A percentile compares a stretch with the other conserved stretches of the same genome.
Conservation (phyloP, 2,888 invertebrate species). For the Hololepta plana region DNA sequence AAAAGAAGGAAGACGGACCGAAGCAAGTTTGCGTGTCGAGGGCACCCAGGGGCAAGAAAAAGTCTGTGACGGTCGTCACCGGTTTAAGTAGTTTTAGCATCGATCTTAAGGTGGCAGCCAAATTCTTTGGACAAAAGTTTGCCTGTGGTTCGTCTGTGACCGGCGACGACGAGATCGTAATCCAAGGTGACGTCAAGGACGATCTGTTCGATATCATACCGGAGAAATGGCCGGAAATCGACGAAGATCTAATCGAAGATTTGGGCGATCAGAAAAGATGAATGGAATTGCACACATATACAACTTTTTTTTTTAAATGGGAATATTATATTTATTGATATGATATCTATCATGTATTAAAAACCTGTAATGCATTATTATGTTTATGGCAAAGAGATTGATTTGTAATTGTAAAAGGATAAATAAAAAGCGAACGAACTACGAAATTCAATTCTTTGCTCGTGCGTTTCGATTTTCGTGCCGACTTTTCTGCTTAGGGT, state of each 20-base stretch:
- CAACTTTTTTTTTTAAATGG: too few species aligned
- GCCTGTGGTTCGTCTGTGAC: slow-evolving; percentile 99
- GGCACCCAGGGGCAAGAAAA: slow-evolving; percentile 94
- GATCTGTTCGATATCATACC: slow-evolving; percentile 95
- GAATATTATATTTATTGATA: too few species aligned
- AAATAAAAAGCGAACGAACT: too few species aligned
- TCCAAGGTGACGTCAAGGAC: slow-evolving; percentile 98
- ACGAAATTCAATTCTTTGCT: too few species aligned
- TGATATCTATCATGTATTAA: too few species aligned
- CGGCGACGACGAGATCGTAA: slow-evolving; percentile 97
- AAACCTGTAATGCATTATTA: too few species aligned
- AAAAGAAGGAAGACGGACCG: slow-evolving; percentile 83
- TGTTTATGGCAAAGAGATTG: too few species aligned
- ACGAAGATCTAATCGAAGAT: slow-evolving; percentile 84
- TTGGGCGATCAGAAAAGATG: slow-evolving; percentile 84
- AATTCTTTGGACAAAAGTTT: slow-evolving; percentile 94
- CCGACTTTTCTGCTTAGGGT: too few species aligned
- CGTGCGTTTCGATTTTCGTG: too few species aligned
- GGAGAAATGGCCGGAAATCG: slow-evolving; percentile 96
- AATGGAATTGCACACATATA: too few species aligned
- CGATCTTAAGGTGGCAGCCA: slow-evolving; percentile 93
- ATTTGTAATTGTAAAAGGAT: too few species aligned
- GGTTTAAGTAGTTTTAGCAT: slow-evolving; percentile 95
- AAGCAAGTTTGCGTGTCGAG: slow-evolving; percentile 72
- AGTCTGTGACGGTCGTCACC: slow-evolving; percentile 93